Evolutionary conservation across 2,797 vertebrate genomes (phyloP).

Genomic region (Dipus sagitta): DNA sequence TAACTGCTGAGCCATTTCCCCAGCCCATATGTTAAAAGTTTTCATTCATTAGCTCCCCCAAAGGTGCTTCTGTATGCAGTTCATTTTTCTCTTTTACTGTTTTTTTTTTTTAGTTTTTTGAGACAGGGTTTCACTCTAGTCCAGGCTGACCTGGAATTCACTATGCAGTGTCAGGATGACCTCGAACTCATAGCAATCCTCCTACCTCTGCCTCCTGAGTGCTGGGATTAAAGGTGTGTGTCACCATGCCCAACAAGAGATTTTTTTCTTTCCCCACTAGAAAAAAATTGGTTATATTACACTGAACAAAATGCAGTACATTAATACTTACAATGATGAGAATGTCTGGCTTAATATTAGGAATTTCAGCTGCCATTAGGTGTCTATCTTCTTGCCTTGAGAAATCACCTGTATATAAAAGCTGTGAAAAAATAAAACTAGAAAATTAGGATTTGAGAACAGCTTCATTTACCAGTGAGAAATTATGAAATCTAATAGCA

Average conservation of each 20-base stretch:
- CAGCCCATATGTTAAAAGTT: too few relatives aligned
- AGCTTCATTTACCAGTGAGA: background rate
- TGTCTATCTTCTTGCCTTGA: constrained; percentile 97
- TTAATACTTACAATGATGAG: constrained; percentile 92
- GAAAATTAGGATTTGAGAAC: constrained; percentile 38
- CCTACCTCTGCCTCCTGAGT: too few relatives aligned
- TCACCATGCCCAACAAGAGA: background rate
- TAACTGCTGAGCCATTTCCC: too few relatives aligned
- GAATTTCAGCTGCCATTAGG: constrained; percentile 98
- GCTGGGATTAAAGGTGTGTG: too few relatives aligned
- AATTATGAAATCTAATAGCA: background rate
- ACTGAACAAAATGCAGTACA: background rate
- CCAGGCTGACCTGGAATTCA: too few relatives aligned
- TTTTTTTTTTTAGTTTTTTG: too few relatives aligned
- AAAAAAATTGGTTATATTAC: background rate
- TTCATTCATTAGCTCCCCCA: accelerated
- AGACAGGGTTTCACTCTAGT: background rate
- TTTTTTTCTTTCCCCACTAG: background rate
- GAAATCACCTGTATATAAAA: constrained; percentile 97
- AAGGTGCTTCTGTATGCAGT: background rate
- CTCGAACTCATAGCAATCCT: too few relatives aligned
- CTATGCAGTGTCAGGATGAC: too few relatives aligned
- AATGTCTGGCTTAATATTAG: constrained; percentile 97
- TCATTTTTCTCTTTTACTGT: background rate
- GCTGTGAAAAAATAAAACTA: constrained; percentile 84